Evolutionary conservation across 2,888 invertebrate genomes (phyloP).

Genomic region (Ormyrus nitidulus): DNA sequence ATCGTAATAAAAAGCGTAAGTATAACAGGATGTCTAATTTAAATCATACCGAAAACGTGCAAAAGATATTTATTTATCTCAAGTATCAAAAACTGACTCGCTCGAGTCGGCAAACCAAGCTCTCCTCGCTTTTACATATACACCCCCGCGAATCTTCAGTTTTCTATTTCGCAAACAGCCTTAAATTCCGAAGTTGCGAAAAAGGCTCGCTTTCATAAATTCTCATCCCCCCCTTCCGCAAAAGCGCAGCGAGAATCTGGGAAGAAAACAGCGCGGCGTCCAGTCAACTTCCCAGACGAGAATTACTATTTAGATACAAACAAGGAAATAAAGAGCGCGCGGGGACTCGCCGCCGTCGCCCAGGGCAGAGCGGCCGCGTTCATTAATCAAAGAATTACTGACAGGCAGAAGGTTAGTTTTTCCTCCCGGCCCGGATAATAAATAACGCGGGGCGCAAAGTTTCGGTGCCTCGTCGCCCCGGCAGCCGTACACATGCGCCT

Average conservation of each 20-base stretch:
- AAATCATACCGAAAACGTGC: too few species aligned
- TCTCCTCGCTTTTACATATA: too few species aligned
- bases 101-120: neutral
- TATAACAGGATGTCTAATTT: too few species aligned
- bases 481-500: neutral
- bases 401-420: constrained; percentile 53
- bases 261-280: neutral
- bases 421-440: constrained; percentile 42
- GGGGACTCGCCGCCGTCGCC: neutral
- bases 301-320: constrained; percentile 44
- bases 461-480: constrained; percentile 33
- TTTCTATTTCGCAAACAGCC: too few species aligned
- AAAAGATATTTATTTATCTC: too few species aligned
- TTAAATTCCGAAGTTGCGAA: too few species aligned
- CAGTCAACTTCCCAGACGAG: constrained; percentile 10
- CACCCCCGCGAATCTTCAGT: too few species aligned
- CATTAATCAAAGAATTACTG: constrained; percentile 55
- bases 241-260: too few species aligned
- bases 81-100: too few species aligned
- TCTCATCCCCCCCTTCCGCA: too few species aligned
- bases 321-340: constrained; percentile 31
- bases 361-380: neutral
- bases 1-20: too few species aligned
- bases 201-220: too few species aligned
- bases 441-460: constrained; percentile 50